These are phyloP conservation scores for Drosophila limbata DNA, from an alignment of 2,888 invertebrate genomes.

Conservation along the genomic window DNA sequence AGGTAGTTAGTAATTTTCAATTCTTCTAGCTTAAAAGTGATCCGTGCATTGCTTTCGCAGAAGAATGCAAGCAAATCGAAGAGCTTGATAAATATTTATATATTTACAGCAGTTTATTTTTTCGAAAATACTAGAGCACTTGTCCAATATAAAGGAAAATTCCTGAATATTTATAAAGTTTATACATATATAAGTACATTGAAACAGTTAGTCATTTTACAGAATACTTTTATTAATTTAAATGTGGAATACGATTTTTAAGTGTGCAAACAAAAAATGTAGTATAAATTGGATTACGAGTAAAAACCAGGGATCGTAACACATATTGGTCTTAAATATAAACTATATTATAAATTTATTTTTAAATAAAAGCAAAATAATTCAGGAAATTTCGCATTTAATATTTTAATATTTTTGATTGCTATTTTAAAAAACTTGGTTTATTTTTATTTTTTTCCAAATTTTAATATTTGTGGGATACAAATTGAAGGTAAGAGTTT, in stretches of 20 bases:
- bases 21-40: constrained; percentile 25
- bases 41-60: constrained; percentile 71
- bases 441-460: neutral
- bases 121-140: constrained; percentile 33
- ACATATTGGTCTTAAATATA: neutral
- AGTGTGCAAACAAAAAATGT: constrained; percentile 33
- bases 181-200: constrained; percentile 28
- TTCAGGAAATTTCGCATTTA: no score
- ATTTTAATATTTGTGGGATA: neutral
- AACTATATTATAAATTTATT: neutral
- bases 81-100: constrained; percentile 53
- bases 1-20: constrained; percentile 36
- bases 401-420: no score
- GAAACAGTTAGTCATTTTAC: constrained; percentile 41
- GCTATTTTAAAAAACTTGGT: no score
- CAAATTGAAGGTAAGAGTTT: neutral
- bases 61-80: constrained; percentile 63
- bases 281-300: constrained; percentile 18
- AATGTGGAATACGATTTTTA: constrained; percentile 12
- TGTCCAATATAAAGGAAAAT: constrained; percentile 37
- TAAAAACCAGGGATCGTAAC: constrained; percentile 1
- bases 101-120: constrained; percentile 57
- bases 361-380: neutral
- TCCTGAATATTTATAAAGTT: constrained; percentile 30
- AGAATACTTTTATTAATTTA: constrained; percentile 12